Evolutionary conservation across 2,888 invertebrate species (phyloP), one percentile per base, ranked within the genome.

Genomic region (Pachydiplax longipennis): DNA sequence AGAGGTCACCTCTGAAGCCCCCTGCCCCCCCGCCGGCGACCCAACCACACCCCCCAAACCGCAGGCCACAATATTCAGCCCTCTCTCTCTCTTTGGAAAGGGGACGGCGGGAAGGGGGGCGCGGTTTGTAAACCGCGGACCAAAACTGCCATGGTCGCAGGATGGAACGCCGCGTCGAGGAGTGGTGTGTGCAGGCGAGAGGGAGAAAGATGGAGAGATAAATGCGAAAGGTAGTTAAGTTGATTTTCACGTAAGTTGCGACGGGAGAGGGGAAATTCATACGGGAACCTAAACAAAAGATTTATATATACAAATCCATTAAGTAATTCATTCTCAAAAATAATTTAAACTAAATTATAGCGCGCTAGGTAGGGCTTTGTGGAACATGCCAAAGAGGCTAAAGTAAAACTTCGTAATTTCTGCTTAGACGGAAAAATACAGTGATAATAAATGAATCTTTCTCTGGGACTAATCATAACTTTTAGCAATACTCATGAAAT

Each of bases 1-100:
- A 2, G 58, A 83, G 83, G 31, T 13, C 31, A 22, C 15, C 25
- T 83, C n/a, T 53, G 87, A 37, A 35, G 61, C 35, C 37, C 2
- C 35, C 35, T 4, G 15, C 2, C 61, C 35, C 53, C 83, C 31
- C 83, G 31, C 15, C 37, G 18, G 44, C 53, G n/a, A n/a, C n/a
- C 44, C 83, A 10, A 53, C 58, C 58, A 18, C 53, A 31, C 83
- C 58, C 35, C 25, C 31, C 53, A 58, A n/a, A 87, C 87, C 87
- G 87, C 87, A 87, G 61, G 37, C 87, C 87, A 61, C 87, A 87
- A 87, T 87, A 87, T 87, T 87, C 87, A 87, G 87, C 53, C 53
- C 83, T 83, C 58, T 44, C 44, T 44, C 44, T 81, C 44, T 31
- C 73, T 73, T 31, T 25, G 61, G 61, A 37, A 31, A 15, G 48